Percentiles rank a stretch among this genome's conserved stretches.
Evolutionary conservation across 2,113 vertebrate species (phyloP).

Genomic region (Bucco capensis): DNA sequence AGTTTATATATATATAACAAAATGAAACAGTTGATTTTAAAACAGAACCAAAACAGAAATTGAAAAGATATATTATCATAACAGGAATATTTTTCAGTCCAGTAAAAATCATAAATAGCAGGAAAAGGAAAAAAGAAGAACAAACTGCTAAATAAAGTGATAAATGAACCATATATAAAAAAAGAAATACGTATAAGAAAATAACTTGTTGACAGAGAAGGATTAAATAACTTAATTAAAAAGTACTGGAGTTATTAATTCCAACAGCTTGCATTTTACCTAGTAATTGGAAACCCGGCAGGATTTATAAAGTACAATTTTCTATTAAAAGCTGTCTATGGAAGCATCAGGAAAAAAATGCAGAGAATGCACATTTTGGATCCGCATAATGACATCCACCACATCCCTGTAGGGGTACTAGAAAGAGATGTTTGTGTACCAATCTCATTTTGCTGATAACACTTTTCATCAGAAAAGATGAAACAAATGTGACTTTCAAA

Average conservation of each 20-base stretch:
- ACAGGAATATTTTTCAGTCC: not conserved
- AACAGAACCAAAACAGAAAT: not conserved
- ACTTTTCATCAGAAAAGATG: constrained; percentile 50
- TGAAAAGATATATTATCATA: not conserved
- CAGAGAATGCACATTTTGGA: constrained; percentile 35
- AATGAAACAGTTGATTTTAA: not conserved
- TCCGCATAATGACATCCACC: constrained; percentile 21
- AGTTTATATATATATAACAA: not conserved
- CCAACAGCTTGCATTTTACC: constrained; percentile 6
- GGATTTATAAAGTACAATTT: constrained; percentile 17
- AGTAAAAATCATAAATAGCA: not conserved
- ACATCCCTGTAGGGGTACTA: constrained; percentile 32
- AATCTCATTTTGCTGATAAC: constrained; percentile 55
- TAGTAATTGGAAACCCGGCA: not conserved
- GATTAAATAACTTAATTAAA: constrained; percentile 45
- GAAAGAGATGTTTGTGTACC: constrained; percentile 47
- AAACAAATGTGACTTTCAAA: constrained; percentile 63
- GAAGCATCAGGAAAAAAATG: constrained; percentile 32
- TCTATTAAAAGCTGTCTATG: constrained; percentile 24
- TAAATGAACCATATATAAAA: not conserved
- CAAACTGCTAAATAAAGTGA: not conserved
- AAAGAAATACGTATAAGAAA: not conserved
- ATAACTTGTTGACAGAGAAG: constrained; percentile 1
- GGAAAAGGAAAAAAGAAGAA: not conserved
- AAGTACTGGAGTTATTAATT: constrained; percentile 10